These are phyloP conservation scores for Neocrepidodera transversa DNA, from an alignment of 2,888 invertebrate genomes.

Conservation along the genomic window DNA sequence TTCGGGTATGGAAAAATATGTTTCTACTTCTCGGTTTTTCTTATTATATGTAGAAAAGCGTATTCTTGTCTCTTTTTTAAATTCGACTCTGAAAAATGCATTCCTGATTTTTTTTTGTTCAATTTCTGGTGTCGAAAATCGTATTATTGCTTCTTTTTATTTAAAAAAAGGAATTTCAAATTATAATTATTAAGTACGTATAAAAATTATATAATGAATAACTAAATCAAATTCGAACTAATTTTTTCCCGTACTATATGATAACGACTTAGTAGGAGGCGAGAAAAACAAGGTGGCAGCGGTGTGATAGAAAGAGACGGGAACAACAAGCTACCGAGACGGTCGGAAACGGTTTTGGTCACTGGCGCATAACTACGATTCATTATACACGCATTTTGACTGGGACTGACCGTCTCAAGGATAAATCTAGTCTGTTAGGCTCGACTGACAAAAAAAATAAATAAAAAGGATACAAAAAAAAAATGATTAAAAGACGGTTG, in stretches of 20 bases:
- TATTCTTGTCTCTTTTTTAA: no score
- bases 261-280: constrained; percentile 27
- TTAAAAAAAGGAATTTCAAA: no score
- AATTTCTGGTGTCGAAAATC: no score
- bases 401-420: constrained; percentile 59
- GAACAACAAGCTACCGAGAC: constrained; percentile 28
- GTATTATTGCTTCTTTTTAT: no score
- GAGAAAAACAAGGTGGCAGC: constrained; percentile 25
- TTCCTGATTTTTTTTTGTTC: no score
- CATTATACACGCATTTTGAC: constrained; percentile 48
- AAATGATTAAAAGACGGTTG: constrained; percentile 11
- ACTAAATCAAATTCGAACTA: no score
- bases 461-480: constrained; percentile 12
- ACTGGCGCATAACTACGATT: constrained; percentile 59
- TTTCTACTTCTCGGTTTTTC: no score
- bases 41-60: no score
- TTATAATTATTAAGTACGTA: no score
- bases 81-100: no score
- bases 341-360: constrained; percentile 50
- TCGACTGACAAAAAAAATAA: constrained; percentile 33
- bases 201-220: no score
- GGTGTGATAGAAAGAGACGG: constrained; percentile 21
- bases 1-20: no score
- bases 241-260: constrained; percentile 11
- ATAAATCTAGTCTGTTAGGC: constrained; percentile 55